Conservation (phyloP, 2,797 vertebrate genomes). For the Ispidina picta region DNA sequence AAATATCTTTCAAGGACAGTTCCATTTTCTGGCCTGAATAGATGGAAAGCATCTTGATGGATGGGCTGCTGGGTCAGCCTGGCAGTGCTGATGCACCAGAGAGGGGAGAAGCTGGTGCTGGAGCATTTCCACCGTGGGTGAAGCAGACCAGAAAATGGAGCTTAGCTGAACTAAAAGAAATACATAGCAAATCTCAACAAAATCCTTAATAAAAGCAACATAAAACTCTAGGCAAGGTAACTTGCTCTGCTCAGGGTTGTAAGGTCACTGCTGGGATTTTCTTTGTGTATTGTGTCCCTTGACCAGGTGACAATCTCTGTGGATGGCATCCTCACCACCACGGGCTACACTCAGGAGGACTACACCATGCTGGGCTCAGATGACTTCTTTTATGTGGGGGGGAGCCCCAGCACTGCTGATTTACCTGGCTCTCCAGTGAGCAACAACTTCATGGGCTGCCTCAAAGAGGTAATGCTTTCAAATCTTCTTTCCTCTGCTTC, state of each 20-base stretch:
- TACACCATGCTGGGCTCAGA: conserved; percentile 99
- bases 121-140: conserved; percentile 21
- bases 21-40: conserved; percentile 82
- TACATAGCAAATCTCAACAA: conserved; percentile 61
- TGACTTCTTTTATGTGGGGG: conserved; percentile 98
- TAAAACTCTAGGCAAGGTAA: conserved; percentile 68
- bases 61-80: conserved; percentile 18
- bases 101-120: conserved; percentile 19
- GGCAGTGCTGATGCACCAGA: conserved; percentile 11
- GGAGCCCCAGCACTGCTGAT: conserved; percentile 96
- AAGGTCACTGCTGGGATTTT: conserved; percentile 80
- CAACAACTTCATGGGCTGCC: conserved; percentile 99
- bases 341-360: conserved; percentile 97
- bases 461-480: conserved; percentile 89
- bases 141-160: conserved; percentile 84
- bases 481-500: background rate
- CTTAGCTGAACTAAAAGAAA: conserved; percentile 51
- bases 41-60: conserved; percentile 10
- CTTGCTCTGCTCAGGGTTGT: conserved; percentile 32
- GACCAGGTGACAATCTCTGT: conserved; percentile 97
- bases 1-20: conserved; percentile 64
- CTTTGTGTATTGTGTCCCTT: conserved; percentile 73
- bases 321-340: conserved; percentile 97
- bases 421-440: conserved; percentile 96
- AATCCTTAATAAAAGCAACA: conserved; percentile 64